Conservation (phyloP, 2,888 invertebrate species). For the Eudemis profundana region DNA sequence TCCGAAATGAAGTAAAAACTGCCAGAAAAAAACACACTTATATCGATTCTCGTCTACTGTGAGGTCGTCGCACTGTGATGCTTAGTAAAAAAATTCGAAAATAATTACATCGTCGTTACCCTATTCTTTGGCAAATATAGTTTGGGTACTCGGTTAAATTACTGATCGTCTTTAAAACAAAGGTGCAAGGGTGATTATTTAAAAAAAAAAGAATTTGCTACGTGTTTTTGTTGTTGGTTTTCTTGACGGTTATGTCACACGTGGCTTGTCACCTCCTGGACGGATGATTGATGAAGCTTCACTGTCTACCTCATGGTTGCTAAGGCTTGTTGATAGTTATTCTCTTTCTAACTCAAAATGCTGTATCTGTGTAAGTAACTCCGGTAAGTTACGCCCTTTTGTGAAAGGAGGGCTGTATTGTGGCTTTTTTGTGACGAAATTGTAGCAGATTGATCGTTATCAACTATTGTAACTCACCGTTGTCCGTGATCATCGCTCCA, state of each 20-base stretch:
- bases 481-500: conserved; percentile 16
- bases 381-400: conserved; percentile 1
- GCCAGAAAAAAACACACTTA: conserved; percentile 37
- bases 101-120: conserved; percentile 44
- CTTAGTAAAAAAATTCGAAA: conserved; percentile 36
- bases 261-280: conserved; percentile 41
- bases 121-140: conserved; percentile 36
- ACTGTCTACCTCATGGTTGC: conserved; percentile 37
- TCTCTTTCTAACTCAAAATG: not conserved
- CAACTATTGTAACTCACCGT: conserved; percentile 27
- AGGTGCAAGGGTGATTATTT: conserved; percentile 20
- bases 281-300: conserved; percentile 40
- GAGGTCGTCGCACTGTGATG: conserved; percentile 37
- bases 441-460: conserved; percentile 42
- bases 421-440: conserved; percentile 35
- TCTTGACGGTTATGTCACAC: conserved; percentile 43
- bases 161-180: conserved; percentile 13
- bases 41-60: conserved; percentile 40
- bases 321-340: conserved; percentile 31
- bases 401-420: not conserved
- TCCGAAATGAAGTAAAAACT: conserved; percentile 36
- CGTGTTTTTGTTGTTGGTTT: conserved; percentile 18
- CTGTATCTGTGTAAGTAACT: not conserved
- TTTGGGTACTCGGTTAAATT: not conserved
- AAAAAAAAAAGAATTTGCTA: not conserved